phyloP scores from a whole-genome alignment of 1,140 invertebrate species.

The Limonius californicus region DNA sequence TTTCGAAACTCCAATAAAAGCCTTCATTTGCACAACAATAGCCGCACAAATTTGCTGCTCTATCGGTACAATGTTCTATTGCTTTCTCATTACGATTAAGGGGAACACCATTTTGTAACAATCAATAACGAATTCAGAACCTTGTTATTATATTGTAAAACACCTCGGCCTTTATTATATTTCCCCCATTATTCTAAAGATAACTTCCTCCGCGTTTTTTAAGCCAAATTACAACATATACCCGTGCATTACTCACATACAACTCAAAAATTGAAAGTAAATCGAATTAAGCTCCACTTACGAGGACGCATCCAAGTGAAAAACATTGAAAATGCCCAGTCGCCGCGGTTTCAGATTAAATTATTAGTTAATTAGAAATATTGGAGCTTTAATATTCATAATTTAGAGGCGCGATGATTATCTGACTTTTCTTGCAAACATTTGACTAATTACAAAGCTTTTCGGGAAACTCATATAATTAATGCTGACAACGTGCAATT shows the following conservation, averaged over 20 bases:
- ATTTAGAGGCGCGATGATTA: slow-evolving; percentile 1
- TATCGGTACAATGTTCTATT: slow-evolving; percentile 5
- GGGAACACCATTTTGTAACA: slow-evolving; percentile 5
- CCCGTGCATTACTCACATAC: too few species aligned
- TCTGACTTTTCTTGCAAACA: slow-evolving; percentile 5
- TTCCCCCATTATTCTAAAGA: too few species aligned
- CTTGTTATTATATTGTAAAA: not conserved
- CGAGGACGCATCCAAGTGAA: too few species aligned
- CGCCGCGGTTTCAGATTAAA: slow-evolving; percentile 1
- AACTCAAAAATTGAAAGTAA: too few species aligned
- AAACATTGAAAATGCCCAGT: too few species aligned
- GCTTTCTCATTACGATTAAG: slow-evolving; percentile 1
- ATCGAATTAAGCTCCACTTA: too few species aligned
- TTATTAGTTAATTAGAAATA: not conserved
- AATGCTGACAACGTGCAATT: not conserved
- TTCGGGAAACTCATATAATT: not conserved
- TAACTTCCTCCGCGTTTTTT: too few species aligned
- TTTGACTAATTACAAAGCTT: slow-evolving; percentile 11
- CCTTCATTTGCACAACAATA: slow-evolving; percentile 11
- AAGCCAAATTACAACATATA: too few species aligned
- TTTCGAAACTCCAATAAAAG: slow-evolving; percentile 11
- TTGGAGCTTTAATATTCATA: slow-evolving; percentile 8
- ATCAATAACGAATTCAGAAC: not conserved
- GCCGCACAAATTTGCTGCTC: slow-evolving; percentile 12
- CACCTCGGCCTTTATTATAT: too few species aligned